These are phyloP conservation scores for Hepsetus odoe DNA, from an alignment of 2,113 vertebrate genomes.

Conservation along the genomic window DNA sequence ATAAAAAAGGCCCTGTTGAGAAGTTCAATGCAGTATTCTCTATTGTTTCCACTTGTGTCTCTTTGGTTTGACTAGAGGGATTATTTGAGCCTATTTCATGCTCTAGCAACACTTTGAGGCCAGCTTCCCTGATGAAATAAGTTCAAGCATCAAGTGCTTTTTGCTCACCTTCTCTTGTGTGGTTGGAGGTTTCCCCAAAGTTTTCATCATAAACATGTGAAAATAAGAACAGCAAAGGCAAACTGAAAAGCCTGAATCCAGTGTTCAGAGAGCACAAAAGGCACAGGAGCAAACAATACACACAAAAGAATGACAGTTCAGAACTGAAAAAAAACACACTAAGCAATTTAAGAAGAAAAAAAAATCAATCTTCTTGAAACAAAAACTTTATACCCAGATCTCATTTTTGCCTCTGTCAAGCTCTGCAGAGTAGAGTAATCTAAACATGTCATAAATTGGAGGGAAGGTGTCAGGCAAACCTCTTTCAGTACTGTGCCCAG, in stretches of 20 bases:
- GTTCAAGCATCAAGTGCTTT: slow-evolving; percentile 63
- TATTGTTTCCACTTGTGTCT: too few relatives aligned
- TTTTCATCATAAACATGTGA: slow-evolving; percentile 36
- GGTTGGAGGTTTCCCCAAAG: slow-evolving; percentile 29
- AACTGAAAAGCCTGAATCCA: slow-evolving; percentile 30
- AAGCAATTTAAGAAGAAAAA: slow-evolving; percentile 62
- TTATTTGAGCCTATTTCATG: slow-evolving; percentile 50
- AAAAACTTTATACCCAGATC: slow-evolving; percentile 50
- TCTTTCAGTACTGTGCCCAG: slow-evolving; percentile 7
- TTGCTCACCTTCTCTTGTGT: slow-evolving; percentile 56
- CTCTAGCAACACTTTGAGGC: slow-evolving; percentile 65
- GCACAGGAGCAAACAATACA: slow-evolving; percentile 12
- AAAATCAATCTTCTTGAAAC: slow-evolving; percentile 43
- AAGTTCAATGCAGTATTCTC: too few relatives aligned
- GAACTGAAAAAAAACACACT: slow-evolving; percentile 61
- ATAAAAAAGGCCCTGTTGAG: too few relatives aligned
- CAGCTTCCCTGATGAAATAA: slow-evolving; percentile 69
- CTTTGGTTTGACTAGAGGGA: not conserved
- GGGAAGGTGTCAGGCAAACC: slow-evolving; percentile 52
- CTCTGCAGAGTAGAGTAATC: slow-evolving; percentile 68
- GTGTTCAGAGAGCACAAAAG: slow-evolving; percentile 20
- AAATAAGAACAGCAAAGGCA: slow-evolving; percentile 39
- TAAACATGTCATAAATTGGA: slow-evolving; percentile 60
- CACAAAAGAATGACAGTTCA: slow-evolving; percentile 51
- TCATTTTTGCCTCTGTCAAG: slow-evolving; percentile 60